Percentiles rank a stretch among this genome's conserved stretches.
These are phyloP conservation scores for Platichthys flesus DNA, from an alignment of 2,113 vertebrate genomes.

Conservation along the genomic window DNA sequence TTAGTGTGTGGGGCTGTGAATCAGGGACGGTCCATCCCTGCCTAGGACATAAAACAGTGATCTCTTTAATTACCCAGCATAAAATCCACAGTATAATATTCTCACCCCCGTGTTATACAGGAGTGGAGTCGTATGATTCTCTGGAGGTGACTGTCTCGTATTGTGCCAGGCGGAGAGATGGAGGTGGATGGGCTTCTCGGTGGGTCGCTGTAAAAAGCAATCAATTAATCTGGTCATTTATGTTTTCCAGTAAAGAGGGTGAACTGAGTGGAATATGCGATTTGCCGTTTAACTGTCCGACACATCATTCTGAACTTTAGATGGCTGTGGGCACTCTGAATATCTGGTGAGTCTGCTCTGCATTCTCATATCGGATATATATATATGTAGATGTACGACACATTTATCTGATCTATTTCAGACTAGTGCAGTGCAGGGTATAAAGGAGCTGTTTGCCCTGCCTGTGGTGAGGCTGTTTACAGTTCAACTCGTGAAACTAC, in stretches of 20 bases:
- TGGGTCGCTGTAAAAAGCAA: conserved; percentile 65
- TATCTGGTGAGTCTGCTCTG: conserved; percentile 11
- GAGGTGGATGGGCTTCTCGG: conserved; percentile 71
- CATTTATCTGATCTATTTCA: conserved; percentile 20
- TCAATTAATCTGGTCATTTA: conserved; percentile 75
- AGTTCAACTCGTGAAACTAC: no score
- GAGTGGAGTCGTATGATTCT: conserved; percentile 68
- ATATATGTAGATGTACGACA: background rate
- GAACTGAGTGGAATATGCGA: conserved; percentile 64
- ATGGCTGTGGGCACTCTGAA: conserved; percentile 20
- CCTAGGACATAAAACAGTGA: conserved; percentile 75
- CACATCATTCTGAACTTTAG: conserved; percentile 54
- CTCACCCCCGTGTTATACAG: conserved; percentile 64
- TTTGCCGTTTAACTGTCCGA: conserved; percentile 65
- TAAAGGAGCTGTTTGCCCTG: background rate
- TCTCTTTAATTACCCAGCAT: conserved; percentile 77
- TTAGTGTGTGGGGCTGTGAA: conserved; percentile 68
- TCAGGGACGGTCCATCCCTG: conserved; percentile 62
- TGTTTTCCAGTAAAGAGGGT: conserved; percentile 62
- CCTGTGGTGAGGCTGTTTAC: no score
- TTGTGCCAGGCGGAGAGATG: conserved; percentile 57
- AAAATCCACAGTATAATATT: conserved; percentile 76
- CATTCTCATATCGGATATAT: background rate
- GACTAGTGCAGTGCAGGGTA: background rate
- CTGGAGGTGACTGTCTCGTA: conserved; percentile 68